These are phyloP conservation scores for Chaenocephalus aceratus DNA, from an alignment of 2,113 vertebrate genomes.

Conservation along the genomic window DNA sequence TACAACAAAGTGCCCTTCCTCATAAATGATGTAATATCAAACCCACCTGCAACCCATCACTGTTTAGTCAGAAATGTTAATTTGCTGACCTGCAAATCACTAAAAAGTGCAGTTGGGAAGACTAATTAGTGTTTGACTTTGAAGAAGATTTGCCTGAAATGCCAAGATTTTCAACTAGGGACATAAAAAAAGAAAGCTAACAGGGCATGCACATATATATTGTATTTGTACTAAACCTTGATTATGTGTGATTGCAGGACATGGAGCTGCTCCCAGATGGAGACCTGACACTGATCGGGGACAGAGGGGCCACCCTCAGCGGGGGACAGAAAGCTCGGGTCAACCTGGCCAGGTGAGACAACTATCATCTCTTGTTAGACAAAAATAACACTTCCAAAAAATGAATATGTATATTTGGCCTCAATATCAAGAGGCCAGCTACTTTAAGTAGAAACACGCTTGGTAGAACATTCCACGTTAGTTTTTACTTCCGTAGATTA, in stretches of 20 bases:
- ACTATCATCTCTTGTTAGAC: neutral
- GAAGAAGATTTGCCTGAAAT: no score
- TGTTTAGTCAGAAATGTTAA: no score
- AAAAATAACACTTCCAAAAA: neutral
- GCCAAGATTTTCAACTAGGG: no score
- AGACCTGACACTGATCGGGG: constrained; percentile 91
- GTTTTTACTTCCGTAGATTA: neutral
- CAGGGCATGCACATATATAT: no score
- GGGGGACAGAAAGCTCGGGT: constrained; percentile 94
- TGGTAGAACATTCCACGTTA: neutral
- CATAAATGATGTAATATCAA: neutral
- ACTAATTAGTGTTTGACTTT: no score
- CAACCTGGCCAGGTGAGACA: constrained; percentile 88
- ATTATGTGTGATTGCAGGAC: constrained; percentile 80
- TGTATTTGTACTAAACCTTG: no score
- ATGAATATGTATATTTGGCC: neutral
- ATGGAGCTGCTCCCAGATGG: constrained; percentile 88
- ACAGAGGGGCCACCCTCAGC: constrained; percentile 91
- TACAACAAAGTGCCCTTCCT: no score
- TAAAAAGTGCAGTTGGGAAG: no score
- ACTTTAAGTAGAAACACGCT: no score
- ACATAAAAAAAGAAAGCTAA: no score
- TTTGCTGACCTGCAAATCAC: no score
- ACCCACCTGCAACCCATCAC: no score
- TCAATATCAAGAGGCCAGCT: neutral